Evolutionary conservation across 1,140 invertebrate species (phyloP).

Genomic region (Microplitis mediator): DNA sequence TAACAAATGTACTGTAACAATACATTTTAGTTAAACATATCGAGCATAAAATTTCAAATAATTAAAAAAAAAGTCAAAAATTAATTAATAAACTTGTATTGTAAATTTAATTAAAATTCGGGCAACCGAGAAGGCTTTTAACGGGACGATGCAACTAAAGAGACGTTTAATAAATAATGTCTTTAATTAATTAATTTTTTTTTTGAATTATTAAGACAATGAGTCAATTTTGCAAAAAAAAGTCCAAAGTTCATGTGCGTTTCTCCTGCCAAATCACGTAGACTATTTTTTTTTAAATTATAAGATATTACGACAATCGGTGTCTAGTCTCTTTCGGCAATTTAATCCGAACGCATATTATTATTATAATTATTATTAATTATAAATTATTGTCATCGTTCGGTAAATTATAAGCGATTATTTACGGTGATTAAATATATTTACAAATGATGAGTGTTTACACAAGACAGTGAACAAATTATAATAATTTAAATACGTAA

Average conservation of each 20-base stretch:
- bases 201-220: not conserved
- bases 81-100: not conserved
- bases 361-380: too few relatives aligned
- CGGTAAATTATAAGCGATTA: too few relatives aligned
- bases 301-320: constrained; percentile 50
- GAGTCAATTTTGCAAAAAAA: not conserved
- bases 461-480: too few relatives aligned
- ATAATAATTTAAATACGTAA: too few relatives aligned
- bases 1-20: not conserved
- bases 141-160: constrained; percentile 16
- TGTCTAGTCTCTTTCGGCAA: constrained; percentile 54
- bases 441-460: too few relatives aligned
- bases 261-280: constrained; percentile 15
- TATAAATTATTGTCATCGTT: too few relatives aligned
- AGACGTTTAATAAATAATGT: too few relatives aligned
- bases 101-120: not conserved
- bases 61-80: too few relatives aligned
- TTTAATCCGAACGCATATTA: too few relatives aligned
- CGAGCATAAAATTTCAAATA: not conserved
- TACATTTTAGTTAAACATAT: constrained; percentile 14
- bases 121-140: not conserved
- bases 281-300: constrained; percentile 39
- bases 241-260: constrained; percentile 6
- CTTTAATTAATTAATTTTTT: not conserved
- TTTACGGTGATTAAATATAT: too few relatives aligned